Base-by-base conservation (phyloP, 2,797 vertebrate species). In the Hyperoplus immaculatus region DNA sequence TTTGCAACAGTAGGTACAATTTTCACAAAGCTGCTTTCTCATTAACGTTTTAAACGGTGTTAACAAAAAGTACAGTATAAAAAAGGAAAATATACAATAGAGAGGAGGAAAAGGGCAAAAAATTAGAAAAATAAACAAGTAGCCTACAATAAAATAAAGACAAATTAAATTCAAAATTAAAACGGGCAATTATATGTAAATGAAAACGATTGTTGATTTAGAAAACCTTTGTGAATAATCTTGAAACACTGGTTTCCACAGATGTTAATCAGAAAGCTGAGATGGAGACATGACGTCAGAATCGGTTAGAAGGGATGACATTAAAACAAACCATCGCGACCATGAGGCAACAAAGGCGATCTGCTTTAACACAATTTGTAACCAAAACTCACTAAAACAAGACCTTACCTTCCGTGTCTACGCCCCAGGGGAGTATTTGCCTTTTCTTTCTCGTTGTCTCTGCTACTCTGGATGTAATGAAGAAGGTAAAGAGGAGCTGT, bases 271-370 rank as follows among this genome's bases (percentile, higher is more conserved):
- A 11, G 3, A 16, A 38, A 54, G 38, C 29, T 9, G 85, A 74
- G 55, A 85, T 83, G 86, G 69, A 53, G 42, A 70, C 5, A 73
- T 61, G 75, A 72, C 72, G 86, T 69, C 54, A 14, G 21, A 29
- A 3, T n/a, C 5, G 38, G 86, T 69, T 56, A 15, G 21, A 29
- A 3, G 21, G 6, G 38, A 38, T 2, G 13, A 69, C 64, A 79
- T 12, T 29, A 58, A 71, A 39, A 11, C 5, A 45, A 68, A 54
- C 10, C 63, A 59, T 38, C 15, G 4, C 59, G 68, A 12, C 4
- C 12, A 55, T 36, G 16, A 53, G 6, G 4, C 14, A 66, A 3
- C 38, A 14, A 47, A 18, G 4, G 4, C 29, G 29, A 29, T 3
- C 29, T 29, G 29, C 3, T 29, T 29, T 29, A 29, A 29, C 29